A percentile compares a stretch with the other conserved stretches of the same genome.
Conservation (phyloP, 2,113 vertebrate species). For the Larimichthys polyactis region DNA sequence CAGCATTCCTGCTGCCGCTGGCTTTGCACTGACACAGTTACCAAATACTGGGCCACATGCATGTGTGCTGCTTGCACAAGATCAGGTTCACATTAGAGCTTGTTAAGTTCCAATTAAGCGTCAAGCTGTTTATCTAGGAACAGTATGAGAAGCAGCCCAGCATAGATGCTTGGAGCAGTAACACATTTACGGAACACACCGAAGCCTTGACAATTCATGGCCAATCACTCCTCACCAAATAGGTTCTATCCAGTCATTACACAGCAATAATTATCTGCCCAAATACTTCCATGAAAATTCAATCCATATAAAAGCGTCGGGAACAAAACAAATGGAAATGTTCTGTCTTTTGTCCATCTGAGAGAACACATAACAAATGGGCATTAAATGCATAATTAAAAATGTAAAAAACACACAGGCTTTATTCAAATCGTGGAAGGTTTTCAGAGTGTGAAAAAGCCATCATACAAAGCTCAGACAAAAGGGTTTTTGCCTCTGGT, state of each 20-base stretch:
- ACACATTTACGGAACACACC: neutral
- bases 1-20: neutral
- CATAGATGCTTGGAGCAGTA: neutral
- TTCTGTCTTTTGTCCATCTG: neutral
- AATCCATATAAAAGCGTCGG: neutral
- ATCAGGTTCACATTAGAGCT: conserved; percentile 12
- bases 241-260: neutral
- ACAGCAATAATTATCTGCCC: neutral
- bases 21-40: conserved; percentile 11
- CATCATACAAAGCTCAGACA: conserved; percentile 12
- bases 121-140: neutral
- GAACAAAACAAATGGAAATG: conserved; percentile 20
- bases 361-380: neutral
- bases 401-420: neutral
- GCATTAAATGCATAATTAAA: conserved; percentile 6
- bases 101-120: neutral
- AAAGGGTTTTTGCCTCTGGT: neutral
- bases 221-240: neutral
- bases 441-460: conserved; percentile 34
- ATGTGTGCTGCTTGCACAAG: neutral
- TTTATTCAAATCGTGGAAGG: neutral
- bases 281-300: conserved; percentile 1
- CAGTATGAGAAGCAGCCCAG: neutral
- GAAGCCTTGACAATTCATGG: neutral
- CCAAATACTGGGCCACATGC: neutral